Evolutionary conservation across 2,888 invertebrate genomes (phyloP).

Genomic region (Cephus rjabovi): DNA sequence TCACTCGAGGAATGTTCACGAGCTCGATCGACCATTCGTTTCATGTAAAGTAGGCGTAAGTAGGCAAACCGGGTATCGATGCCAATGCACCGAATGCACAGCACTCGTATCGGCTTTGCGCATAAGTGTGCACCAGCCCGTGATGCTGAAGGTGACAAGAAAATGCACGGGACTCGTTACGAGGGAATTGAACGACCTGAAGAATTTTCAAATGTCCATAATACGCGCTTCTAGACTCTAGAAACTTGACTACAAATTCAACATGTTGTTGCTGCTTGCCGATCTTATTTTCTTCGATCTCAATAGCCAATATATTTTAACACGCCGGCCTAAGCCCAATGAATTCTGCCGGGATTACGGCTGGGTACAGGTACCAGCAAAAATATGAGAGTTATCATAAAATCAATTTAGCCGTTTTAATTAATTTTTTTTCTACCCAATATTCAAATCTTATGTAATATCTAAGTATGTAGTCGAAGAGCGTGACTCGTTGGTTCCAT

Average conservation of each 20-base stretch:
- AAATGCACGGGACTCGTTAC: background rate
- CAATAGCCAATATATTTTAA: background rate
- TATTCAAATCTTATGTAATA: background rate
- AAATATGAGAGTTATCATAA: background rate
- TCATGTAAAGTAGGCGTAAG: constrained; percentile 57
- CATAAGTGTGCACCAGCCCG: background rate
- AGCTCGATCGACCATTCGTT: constrained; percentile 48
- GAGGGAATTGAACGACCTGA: background rate
- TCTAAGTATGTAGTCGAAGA: background rate
- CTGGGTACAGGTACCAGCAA: background rate
- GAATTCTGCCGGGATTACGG: background rate
- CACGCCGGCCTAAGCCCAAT: background rate
- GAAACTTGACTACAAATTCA: background rate
- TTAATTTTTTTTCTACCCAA: background rate
- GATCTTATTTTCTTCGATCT: background rate
- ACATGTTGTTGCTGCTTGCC: background rate
- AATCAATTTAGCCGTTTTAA: background rate
- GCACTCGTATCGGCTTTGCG: background rate
- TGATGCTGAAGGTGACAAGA: background rate
- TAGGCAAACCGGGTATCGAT: constrained; percentile 59
- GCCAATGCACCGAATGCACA: background rate
- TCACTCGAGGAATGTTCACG: constrained; percentile 36
- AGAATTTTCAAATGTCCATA: background rate
- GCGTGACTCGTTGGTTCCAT: background rate
- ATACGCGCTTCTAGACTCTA: background rate